Percentiles rank a stretch among this genome's conserved stretches.
These are phyloP conservation scores for Callyntrura sp. DNA, from an alignment of 2,888 invertebrate species.

Conservation along the genomic window DNA sequence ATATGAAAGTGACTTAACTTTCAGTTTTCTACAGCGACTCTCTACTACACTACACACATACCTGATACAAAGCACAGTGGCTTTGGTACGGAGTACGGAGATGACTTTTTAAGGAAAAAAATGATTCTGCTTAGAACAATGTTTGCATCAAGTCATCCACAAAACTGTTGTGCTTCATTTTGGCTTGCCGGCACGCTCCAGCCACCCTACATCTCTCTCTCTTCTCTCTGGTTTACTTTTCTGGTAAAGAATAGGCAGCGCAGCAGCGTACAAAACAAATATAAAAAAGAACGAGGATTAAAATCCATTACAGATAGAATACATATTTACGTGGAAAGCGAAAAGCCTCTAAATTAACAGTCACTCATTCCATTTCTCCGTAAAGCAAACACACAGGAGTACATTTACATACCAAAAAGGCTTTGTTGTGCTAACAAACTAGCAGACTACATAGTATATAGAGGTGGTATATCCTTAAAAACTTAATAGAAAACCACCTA, in stretches of 20 bases:
- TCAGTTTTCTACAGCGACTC: too few species aligned
- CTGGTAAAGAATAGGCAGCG: too few species aligned
- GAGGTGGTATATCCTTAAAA: neutral
- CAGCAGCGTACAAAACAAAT: neutral
- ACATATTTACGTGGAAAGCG: constrained; percentile 6
- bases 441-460: neutral
- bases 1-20: too few species aligned
- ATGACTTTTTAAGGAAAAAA: too few species aligned
- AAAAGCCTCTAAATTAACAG: constrained; percentile 53
- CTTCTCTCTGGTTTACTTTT: neutral
- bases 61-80: too few species aligned
- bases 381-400: neutral
- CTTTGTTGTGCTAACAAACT: neutral
- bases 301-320: neutral
- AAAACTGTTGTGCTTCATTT: too few species aligned
- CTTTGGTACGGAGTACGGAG: too few species aligned
- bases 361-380: constrained; percentile 27
- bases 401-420: constrained; percentile 19
- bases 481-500: neutral
- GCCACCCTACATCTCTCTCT: too few species aligned
- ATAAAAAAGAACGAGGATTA: neutral
- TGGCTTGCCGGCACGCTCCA: constrained; percentile 1
- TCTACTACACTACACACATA: too few species aligned
- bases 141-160: too few species aligned
- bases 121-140: too few species aligned